Evolutionary conservation across 2,888 invertebrate genomes (phyloP), one percentile per base, ranked within the genome.

Genomic region (Acronicta alni): DNA sequence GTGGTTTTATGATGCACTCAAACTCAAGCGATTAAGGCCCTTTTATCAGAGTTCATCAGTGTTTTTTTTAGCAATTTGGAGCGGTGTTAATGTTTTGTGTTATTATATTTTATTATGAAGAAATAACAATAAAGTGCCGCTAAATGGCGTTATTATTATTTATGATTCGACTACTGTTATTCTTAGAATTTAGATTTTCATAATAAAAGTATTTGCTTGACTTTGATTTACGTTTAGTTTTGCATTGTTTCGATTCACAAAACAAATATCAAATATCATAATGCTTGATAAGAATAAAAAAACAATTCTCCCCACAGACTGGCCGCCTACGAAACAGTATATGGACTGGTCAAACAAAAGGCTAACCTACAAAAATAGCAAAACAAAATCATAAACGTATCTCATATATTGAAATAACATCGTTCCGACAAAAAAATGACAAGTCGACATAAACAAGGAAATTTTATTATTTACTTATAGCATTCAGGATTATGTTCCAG

Each of bases 11-110:
- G 56, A 55, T 63, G 45, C 75, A 52, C 60, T 74, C 67, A 17
- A 46, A 47, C 61, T 66, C 74, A 75, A 75, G 57, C 70, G 69
- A 68, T 82, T 75, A 73, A 51, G 47, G 47, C 46, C 55, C 51
- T 61, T 69, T 68, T 61, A 62, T 64, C 57, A 53, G 57, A 57
- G 16, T 51, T 51, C 46, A 38, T 41, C 45, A 37, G 52, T 57
- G 44, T 65, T 67, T 75, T 54, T n/a, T 49, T 55, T 63, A 41
- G 16, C 47, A 41, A 72, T 72, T 60, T 48, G 17, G 47, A n/a
- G 35, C 35, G 44, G 38, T 32, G 41, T 17, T 52, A 47, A 58
- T 66, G 49, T 38, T 51, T 59, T 45, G 17, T 55, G 30, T 37
- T 58, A 45, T 49, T 54, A 47, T 47, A 9, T 67, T 71, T 65